Conservation (phyloP, 2,888 invertebrate species). For the Agrochola litura region DNA sequence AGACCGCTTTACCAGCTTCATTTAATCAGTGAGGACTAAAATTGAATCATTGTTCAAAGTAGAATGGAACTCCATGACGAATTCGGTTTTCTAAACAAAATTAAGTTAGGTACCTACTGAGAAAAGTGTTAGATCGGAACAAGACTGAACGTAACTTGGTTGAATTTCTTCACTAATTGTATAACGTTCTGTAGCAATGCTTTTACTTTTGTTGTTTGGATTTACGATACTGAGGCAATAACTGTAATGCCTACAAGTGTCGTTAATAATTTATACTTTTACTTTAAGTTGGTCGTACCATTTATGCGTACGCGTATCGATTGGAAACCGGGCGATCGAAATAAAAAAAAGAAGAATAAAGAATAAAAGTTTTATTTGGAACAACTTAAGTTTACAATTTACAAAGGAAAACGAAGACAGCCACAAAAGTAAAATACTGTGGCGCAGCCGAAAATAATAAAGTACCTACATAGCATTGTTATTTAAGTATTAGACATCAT, state of each 20-base stretch:
- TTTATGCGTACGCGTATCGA: slow-evolving; percentile 11
- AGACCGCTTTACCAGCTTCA: not conserved
- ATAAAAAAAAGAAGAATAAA: too few species aligned
- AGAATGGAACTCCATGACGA: slow-evolving; percentile 40
- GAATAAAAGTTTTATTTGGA: too few species aligned
- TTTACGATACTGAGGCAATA: slow-evolving; percentile 70
- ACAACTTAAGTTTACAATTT: too few species aligned
- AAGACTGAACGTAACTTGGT: slow-evolving; percentile 66
- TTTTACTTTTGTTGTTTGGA: slow-evolving; percentile 73
- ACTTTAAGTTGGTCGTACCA: slow-evolving; percentile 7
- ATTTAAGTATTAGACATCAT: not conserved
- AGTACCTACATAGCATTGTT: too few species aligned
- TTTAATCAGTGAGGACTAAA: slow-evolving; percentile 27
- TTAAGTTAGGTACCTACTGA: slow-evolving; percentile 55
- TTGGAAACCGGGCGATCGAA: slow-evolving; percentile 3
- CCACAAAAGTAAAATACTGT: too few species aligned
- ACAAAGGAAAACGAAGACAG: too few species aligned
- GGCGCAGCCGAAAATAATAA: too few species aligned
- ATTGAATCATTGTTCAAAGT: slow-evolving; percentile 29
- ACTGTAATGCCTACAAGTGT: slow-evolving; percentile 55
- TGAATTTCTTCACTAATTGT: slow-evolving; percentile 77
- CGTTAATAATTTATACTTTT: slow-evolving; percentile 41
- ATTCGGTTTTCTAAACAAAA: slow-evolving; percentile 53
- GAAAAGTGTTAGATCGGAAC: slow-evolving; percentile 54
- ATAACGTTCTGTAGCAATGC: slow-evolving; percentile 75